Evolutionary conservation across 2,113 vertebrate species (phyloP).

Genomic region (Butastur rufipennis): DNA sequence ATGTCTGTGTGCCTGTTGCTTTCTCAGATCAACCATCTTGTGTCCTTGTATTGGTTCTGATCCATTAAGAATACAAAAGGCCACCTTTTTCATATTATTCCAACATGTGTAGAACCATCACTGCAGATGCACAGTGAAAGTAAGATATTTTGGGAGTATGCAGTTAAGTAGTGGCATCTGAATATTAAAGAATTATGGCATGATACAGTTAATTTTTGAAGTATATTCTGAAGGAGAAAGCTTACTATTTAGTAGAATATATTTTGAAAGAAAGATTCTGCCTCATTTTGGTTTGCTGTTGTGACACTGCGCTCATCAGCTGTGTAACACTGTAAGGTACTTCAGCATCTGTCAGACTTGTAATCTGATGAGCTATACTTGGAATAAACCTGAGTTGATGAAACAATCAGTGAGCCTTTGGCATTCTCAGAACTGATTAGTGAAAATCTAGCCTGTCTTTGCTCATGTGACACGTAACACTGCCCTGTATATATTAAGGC

Average conservation of each 20-base stretch:
- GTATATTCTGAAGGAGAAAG: background rate
- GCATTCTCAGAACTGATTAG: conserved; percentile 36
- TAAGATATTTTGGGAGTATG: background rate
- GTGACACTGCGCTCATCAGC: conserved; percentile 25
- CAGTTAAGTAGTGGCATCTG: background rate
- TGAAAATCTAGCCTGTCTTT: conserved; percentile 9
- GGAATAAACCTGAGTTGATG: conserved; percentile 58
- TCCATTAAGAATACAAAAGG: conserved; percentile 3
- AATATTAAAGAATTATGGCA: background rate
- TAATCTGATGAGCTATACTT: conserved; percentile 64
- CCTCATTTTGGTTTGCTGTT: background rate
- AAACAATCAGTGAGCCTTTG: conserved; percentile 54
- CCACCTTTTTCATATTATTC: background rate
- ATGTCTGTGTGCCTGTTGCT: background rate
- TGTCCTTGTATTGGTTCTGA: background rate
- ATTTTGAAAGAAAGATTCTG: conserved; percentile 2
- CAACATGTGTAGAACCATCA: background rate
- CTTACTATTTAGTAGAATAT: background rate
- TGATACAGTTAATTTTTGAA: background rate
- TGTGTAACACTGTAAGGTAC: background rate
- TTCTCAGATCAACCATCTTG: background rate
- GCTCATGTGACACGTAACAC: background rate
- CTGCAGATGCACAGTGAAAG: background rate
- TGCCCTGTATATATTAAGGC: background rate
- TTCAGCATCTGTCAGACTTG: background rate